Conservation (phyloP, 2,888 invertebrate species). For the Rapana venosa region DNA sequence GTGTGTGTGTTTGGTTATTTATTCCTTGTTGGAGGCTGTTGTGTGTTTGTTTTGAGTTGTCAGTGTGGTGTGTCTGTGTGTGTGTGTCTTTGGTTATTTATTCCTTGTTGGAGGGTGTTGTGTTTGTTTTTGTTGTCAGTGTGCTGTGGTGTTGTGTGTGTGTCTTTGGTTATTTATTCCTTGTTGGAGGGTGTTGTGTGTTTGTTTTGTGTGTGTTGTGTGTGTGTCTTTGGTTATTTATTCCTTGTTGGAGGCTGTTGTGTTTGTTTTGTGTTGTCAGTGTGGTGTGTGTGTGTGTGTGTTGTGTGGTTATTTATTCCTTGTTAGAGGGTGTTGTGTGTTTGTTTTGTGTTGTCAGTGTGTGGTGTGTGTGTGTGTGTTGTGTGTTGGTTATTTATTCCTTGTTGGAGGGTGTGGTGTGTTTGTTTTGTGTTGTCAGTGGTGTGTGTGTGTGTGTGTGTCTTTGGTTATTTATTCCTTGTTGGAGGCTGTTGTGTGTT, state of each 20-base stretch:
- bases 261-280: background rate
- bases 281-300: background rate
- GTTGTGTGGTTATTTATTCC: background rate
- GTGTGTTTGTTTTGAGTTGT: background rate
- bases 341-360: background rate
- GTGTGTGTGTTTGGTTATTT: background rate
- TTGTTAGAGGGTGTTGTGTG: background rate
- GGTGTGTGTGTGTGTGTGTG: background rate
- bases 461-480: background rate
- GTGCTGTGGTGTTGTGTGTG: background rate
- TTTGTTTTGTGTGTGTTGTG: background rate
- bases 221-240: background rate
- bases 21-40: background rate
- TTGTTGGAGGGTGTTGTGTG: conserved; percentile 45
- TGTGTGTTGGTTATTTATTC: background rate
- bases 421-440: background rate
- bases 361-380: background rate
- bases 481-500: background rate
- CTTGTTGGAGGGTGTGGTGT: background rate
- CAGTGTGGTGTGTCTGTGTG: background rate
- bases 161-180: background rate
- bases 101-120: background rate
- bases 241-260: background rate
- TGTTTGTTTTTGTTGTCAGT: background rate
- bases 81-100: background rate